Evolutionary conservation across 1,140 invertebrate genomes (phyloP).

Genomic region (Drosophila nikananu): DNA sequence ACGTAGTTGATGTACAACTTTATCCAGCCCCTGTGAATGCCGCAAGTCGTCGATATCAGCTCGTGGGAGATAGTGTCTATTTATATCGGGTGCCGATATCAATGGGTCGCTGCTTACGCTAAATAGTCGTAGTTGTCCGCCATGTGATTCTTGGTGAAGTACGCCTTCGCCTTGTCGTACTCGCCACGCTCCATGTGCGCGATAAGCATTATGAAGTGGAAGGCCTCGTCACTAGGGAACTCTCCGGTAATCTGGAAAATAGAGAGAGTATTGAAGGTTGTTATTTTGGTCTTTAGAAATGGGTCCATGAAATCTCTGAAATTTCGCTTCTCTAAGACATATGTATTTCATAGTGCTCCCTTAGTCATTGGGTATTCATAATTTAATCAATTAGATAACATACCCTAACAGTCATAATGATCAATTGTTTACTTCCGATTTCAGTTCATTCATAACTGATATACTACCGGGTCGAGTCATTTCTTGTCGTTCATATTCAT

Average conservation of each 20-base stretch:
- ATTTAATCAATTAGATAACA: conserved; percentile 23
- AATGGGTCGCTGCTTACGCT: conserved; percentile 38
- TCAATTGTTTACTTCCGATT: conserved; percentile 40
- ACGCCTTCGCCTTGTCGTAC: conserved; percentile 33
- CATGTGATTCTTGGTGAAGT: conserved; percentile 8
- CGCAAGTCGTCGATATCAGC: background rate
- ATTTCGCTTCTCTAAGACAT: background rate
- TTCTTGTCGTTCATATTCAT: conserved; percentile 21
- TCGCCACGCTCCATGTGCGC: conserved; percentile 46
- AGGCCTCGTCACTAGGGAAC: conserved; percentile 5
- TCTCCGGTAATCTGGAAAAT: conserved; percentile 13
- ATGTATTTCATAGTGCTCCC: background rate
- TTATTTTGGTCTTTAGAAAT: background rate
- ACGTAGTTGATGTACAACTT: conserved; percentile 51
- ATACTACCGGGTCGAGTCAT: conserved; percentile 7
- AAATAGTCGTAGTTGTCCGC: conserved; percentile 42
- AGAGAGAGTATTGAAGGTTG: background rate
- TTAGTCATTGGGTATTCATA: background rate
- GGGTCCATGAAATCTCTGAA: background rate
- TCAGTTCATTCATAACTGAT: conserved; percentile 29
- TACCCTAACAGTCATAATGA: conserved; percentile 26
- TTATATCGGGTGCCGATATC: conserved; percentile 4
- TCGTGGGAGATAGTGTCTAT: background rate
- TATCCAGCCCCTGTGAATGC: conserved; percentile 58
- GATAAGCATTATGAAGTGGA: conserved; percentile 52